These are phyloP conservation scores for Nestor notabilis DNA, from an alignment of 2,113 vertebrate genomes.

Conservation along the genomic window DNA sequence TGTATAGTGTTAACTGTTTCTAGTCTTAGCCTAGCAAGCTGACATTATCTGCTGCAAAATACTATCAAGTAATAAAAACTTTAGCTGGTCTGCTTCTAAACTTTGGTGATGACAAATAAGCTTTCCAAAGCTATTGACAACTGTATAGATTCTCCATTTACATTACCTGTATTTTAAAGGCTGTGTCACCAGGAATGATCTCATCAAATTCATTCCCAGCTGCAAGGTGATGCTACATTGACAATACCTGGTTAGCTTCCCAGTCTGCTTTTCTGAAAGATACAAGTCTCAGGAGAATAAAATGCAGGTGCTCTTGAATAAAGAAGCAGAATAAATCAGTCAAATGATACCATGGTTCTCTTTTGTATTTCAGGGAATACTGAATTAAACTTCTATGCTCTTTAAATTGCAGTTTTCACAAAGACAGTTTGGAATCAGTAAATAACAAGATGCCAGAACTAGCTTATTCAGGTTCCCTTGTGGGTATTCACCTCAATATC, in stretches of 20 bases:
- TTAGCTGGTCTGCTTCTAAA: background rate
- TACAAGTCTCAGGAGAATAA: background rate
- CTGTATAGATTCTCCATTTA: constrained; percentile 19
- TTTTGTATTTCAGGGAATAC: constrained; percentile 34
- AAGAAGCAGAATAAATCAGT: constrained; percentile 41
- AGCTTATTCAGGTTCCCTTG: constrained; percentile 28
- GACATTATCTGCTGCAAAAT: background rate
- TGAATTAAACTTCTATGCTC: constrained; percentile 29
- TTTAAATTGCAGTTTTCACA: constrained; percentile 49
- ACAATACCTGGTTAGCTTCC: constrained; percentile 15
- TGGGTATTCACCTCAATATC: constrained; percentile 25
- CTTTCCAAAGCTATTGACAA: constrained; percentile 27
- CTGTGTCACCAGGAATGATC: background rate
- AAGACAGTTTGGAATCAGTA: constrained; percentile 40
- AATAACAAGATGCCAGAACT: constrained; percentile 48
- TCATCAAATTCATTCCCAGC: constrained; percentile 16
- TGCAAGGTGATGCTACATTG: background rate
- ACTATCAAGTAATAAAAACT: background rate
- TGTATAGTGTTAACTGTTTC: background rate
- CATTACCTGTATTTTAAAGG: constrained; percentile 23
- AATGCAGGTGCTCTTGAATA: background rate
- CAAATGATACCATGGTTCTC: background rate
- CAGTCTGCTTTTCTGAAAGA: background rate
- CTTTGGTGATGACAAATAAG: constrained; percentile 24
- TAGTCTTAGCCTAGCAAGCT: background rate